Base-by-base conservation (phyloP, 2,797 vertebrate genomes). In the Acropternis orthonyx region DNA sequence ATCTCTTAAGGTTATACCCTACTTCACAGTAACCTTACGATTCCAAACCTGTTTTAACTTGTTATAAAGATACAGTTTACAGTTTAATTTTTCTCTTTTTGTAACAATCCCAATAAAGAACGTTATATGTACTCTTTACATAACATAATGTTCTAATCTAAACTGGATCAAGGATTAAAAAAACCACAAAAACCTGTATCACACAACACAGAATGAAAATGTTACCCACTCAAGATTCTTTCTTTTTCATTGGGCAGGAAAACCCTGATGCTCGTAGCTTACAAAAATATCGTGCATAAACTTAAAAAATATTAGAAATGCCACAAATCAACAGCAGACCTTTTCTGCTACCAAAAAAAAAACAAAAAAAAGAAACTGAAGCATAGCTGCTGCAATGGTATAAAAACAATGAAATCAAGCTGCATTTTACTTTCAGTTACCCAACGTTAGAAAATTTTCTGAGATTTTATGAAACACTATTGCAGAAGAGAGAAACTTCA, bases 281-380 rank as follows among this genome's bases (percentile, higher is more conserved):
- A 58, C 5, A 24, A 88, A 93, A 91, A 67, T 49, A 72, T 14
- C 46, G 71, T 3, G 13, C 55, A 37, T 56, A 51, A 89, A 84
- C 66, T 83, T 85, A 39, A 91, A 41, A 86, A 90, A 79, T 8
- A 32, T 82, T 88, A 87, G 49, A 90, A 93, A 91, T 32, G 55
- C 52, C 71, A 82, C 34, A 78, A 88, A 92, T 71, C 56, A 86
- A 71, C 14, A 76, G 66, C 22, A 73, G 17, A 63, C 24, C 62
- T 37, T 37, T 66, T 44, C 39, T 59, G 34, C 11, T 51, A 37
- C 3, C 7, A 27, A 61, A 44, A 39, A 22, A 66, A 27, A 23
- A 22, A 23, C 7, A 27, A 61, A 44, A 39, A 22, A 66, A 27
- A 23, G 24, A 23, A 1, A 10, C 14, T 24, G 3, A 68, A 79